These are phyloP conservation scores for Temnothorax rugatulus DNA, from an alignment of 2,888 invertebrate genomes.

Conservation along the genomic window DNA sequence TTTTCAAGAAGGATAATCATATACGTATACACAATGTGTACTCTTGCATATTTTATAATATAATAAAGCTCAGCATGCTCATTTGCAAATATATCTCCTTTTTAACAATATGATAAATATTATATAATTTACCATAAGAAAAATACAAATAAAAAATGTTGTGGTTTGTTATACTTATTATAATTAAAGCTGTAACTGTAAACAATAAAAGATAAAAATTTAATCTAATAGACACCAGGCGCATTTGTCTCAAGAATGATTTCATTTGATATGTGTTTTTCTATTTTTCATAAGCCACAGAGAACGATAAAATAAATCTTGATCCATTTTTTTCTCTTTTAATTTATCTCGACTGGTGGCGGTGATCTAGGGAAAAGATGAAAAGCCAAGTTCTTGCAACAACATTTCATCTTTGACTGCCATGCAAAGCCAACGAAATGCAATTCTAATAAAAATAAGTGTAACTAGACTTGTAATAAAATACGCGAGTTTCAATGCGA, in stretches of 20 bases:
- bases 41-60: not conserved
- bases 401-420: constrained; percentile 8
- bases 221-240: not conserved
- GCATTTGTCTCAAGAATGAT: constrained; percentile 15
- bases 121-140: not conserved
- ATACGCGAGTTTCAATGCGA: constrained; percentile 16
- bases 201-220: constrained; percentile 8
- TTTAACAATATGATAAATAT: not conserved
- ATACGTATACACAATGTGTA: not conserved
- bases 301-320: constrained; percentile 67
- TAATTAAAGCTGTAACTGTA: not conserved
- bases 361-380: not conserved
- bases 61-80: not conserved
- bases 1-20: not conserved
- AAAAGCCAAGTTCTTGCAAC: constrained; percentile 24
- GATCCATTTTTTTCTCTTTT: constrained; percentile 59
- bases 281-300: not conserved
- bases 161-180: not conserved
- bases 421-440: not conserved
- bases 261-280: not conserved
- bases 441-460: not conserved
- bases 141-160: not conserved
- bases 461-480: constrained; percentile 25
- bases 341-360: constrained; percentile 59
- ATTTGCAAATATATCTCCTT: not conserved